Base-by-base conservation (phyloP, 23 tunicate species). In the Ascidia mentula region DNA sequence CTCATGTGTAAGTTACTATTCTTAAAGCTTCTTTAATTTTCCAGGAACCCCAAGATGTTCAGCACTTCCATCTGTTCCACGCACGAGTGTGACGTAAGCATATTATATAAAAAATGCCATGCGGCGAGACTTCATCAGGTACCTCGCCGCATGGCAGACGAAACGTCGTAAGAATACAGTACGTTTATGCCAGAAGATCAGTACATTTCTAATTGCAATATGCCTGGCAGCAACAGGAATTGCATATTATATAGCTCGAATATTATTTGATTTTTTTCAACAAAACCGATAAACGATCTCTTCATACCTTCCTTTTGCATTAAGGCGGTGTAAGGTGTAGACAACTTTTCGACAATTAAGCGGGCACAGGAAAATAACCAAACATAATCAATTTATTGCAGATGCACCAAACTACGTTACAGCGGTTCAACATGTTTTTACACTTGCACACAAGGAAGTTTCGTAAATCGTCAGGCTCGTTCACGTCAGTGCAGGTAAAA, bases 381-480 rank as follows among this genome's bases (percentile, higher is more conserved):
- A 9, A 42, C 53, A 42, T 42, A 9, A 42, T 42, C 53, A 12
- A 12, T 42, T 12, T 15, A 42, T 42, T 42, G 15, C 65, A 53
- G 65, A 3, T 53, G 65, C 24, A 53, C 65, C 13, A 53, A 53
- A 28, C 24, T 28, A 28, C 1, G 28, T 3, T 28, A 53, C 12
- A 53, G 65, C 13, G 65, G 65, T 9, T 53, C 65, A 53, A 53
- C 65, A 20, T 53, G 65, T 28, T 53, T 5, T 28, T 53, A 53
- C 65, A 53, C 65, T 53, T 53, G 65, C 13, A 53, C 65, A 9
- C 65, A 53, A 53, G 65, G 65, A 53, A 53, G 65, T 53, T 53
- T 53, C 28, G 65, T 53, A 53, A 53, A 53, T 9, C 65, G 28
- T 3, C 65, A 53, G 13, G 65, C 65, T 3, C 7, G 65, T 20